Percentiles rank a stretch among this genome's conserved stretches.
Conservation (phyloP, 1,140 invertebrate species). For the Bombus superbus region DNA sequence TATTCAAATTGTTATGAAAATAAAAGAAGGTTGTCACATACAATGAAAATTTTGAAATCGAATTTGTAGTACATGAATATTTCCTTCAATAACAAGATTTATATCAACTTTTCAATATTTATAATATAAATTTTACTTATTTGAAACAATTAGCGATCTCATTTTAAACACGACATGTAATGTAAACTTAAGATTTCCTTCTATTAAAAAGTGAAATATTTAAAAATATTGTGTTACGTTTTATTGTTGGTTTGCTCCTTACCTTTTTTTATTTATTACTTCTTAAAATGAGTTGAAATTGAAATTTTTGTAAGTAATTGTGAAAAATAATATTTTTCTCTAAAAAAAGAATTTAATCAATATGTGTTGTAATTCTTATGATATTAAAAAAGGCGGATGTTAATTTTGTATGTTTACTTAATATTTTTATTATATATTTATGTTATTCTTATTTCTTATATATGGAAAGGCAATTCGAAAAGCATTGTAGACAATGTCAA, state of each 20-base stretch:
- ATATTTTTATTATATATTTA: background rate
- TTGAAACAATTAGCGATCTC: too few species aligned
- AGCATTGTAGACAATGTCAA: constrained; percentile 15
- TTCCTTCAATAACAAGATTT: too few species aligned
- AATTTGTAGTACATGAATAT: background rate
- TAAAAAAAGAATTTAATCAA: background rate
- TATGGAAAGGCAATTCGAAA: background rate
- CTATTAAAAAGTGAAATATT: background rate
- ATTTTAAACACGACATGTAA: background rate
- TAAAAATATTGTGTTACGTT: background rate
- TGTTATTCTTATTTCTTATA: background rate
- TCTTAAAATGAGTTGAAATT: background rate
- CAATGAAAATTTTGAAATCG: background rate
- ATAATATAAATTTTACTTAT: too few species aligned
- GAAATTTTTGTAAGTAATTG: background rate
- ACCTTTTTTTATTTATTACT: background rate
- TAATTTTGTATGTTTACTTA: background rate
- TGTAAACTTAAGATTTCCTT: background rate
- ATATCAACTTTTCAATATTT: too few species aligned
- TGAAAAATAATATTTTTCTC: background rate
- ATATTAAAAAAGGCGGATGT: background rate
- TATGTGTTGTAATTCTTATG: too few species aligned
- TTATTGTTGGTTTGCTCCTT: background rate
- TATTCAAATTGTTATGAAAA: background rate
- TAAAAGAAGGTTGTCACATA: background rate